A percentile compares a stretch with the other conserved stretches of the same genome.
Evolutionary conservation across 1,140 invertebrate species (phyloP).

Genomic region (Delia radicum): DNA sequence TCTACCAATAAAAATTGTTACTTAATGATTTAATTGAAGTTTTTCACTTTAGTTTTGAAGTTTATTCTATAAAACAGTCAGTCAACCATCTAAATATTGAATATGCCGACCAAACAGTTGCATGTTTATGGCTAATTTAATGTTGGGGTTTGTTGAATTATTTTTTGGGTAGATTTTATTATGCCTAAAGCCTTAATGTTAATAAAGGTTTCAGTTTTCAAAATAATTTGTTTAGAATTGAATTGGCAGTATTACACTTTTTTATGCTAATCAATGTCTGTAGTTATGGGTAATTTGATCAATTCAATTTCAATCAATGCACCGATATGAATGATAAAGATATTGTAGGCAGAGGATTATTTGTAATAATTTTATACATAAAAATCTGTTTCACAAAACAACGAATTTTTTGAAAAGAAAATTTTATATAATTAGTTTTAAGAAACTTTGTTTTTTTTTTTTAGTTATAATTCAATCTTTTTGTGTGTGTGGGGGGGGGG

Average conservation of each 20-base stretch:
- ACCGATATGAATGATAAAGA: too few species aligned
- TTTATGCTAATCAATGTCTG: neutral
- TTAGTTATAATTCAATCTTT: too few species aligned
- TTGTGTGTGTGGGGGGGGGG: too few species aligned
- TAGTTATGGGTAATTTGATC: too few species aligned
- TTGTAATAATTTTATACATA: too few species aligned
- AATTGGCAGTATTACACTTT: neutral
- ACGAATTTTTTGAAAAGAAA: too few species aligned
- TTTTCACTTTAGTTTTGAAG: neutral
- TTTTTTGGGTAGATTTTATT: neutral
- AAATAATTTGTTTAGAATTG: neutral
- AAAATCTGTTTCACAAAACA: too few species aligned
- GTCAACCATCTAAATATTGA: too few species aligned
- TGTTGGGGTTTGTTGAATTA: neutral
- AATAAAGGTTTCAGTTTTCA: neutral
- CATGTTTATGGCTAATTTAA: neutral
- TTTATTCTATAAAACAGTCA: neutral
- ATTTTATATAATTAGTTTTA: too few species aligned
- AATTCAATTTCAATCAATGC: too few species aligned
- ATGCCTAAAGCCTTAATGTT: neutral
- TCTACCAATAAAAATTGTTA: neutral
- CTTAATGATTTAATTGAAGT: constrained; percentile 2
- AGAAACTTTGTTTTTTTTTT: too few species aligned
- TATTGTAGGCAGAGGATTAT: too few species aligned
- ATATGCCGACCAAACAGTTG: neutral